phyloP scores from a whole-genome alignment of 2,113 vertebrate species.

The Puntigrus tetrazona region DNA sequence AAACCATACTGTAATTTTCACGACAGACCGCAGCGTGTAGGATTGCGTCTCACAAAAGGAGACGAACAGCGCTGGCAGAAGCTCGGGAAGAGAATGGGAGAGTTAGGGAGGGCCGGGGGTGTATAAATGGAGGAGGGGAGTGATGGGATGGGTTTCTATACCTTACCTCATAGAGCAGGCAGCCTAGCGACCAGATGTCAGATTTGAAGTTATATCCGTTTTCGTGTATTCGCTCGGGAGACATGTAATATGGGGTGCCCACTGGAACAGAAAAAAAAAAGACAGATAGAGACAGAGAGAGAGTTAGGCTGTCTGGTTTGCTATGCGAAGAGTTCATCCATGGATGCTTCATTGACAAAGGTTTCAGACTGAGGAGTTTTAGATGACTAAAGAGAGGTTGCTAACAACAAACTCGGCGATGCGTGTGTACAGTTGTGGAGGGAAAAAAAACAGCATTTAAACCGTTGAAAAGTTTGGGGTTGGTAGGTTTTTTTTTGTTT shows the following conservation, averaged over 20 bases:
- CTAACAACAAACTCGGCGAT: constrained; percentile 36
- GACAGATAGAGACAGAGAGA: constrained; percentile 11
- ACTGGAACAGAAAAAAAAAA: constrained; percentile 79
- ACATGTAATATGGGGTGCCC: constrained; percentile 99
- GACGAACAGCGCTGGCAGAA: not conserved
- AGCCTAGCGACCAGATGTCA: constrained; percentile 99
- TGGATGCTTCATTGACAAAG: constrained; percentile 52
- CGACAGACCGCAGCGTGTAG: constrained; percentile 18
- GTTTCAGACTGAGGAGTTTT: constrained; percentile 46
- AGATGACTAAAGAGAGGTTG: constrained; percentile 39
- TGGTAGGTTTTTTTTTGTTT: not conserved
- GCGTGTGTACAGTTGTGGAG: constrained; percentile 18
- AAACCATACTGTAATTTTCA: constrained; percentile 52
- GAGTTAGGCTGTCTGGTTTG: constrained; percentile 51
- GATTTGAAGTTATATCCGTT: constrained; percentile 99
- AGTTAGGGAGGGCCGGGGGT: not conserved
- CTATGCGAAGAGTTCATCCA: constrained; percentile 53
- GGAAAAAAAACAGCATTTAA: constrained; percentile 20
- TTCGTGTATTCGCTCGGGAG: constrained; percentile 98
- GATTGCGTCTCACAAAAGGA: constrained; percentile 34
- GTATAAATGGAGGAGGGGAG: not conserved
- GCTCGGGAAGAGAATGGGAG: not conserved
- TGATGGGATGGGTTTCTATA: constrained; percentile 42
- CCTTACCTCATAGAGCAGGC: constrained; percentile 93
- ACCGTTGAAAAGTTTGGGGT: not conserved